Conservation (phyloP, 2,113 vertebrate genomes). For the Pristiophorus japonicus region DNA sequence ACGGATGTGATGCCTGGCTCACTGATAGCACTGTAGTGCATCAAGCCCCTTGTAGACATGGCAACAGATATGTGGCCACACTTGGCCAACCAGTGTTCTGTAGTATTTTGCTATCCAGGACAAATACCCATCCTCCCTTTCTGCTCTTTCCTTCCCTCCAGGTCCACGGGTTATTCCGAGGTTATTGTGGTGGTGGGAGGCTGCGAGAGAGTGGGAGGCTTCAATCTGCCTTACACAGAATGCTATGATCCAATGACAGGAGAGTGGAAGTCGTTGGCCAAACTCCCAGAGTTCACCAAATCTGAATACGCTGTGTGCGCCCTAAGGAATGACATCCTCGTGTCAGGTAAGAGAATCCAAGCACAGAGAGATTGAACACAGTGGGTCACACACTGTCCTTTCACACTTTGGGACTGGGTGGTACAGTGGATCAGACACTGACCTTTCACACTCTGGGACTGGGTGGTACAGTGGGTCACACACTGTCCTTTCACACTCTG, state of each 20-base stretch:
- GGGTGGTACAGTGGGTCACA: not conserved
- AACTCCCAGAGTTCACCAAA: constrained; percentile 95
- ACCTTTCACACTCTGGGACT: not conserved
- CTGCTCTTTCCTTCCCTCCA: constrained; percentile 46
- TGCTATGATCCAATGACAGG: constrained; percentile 95
- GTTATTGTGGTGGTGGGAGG: constrained; percentile 97
- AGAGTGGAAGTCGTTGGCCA: constrained; percentile 94
- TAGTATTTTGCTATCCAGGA: not conserved
- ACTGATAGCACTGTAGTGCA: not conserved
- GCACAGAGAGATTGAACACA: not conserved
- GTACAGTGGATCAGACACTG: not conserved
- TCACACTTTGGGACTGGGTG: not conserved
- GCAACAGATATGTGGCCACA: not conserved
- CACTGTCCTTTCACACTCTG: not conserved
- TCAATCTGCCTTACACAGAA: constrained; percentile 93
- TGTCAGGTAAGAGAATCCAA: constrained; percentile 74
- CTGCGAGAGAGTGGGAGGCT: constrained; percentile 89
- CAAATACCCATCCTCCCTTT: not conserved
- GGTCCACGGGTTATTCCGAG: constrained; percentile 92
- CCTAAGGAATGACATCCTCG: constrained; percentile 91
- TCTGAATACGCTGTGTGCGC: constrained; percentile 95
- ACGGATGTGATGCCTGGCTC: not conserved
- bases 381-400: not conserved
- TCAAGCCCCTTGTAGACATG: not conserved
- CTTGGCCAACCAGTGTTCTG: not conserved